Conservation (phyloP, 2,113 vertebrate species). For the Poeciliopsis turrubarensis region DNA sequence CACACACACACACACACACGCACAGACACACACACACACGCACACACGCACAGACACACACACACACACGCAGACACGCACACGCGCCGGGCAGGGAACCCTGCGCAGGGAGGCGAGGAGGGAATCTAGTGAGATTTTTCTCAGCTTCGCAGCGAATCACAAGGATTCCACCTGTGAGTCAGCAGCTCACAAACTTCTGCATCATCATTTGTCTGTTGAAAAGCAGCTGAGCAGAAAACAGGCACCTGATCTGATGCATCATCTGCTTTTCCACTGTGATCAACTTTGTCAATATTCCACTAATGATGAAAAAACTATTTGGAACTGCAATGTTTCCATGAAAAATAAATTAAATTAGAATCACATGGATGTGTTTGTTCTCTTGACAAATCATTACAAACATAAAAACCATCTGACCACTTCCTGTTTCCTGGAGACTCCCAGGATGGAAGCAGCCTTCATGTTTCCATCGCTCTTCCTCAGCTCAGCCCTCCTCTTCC, state of each 20-base stretch:
- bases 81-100: constrained; percentile 59
- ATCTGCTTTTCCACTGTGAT: no score
- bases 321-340: no score
- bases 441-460: constrained; percentile 41
- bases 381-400: no score
- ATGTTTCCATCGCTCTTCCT: constrained; percentile 21
- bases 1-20: background rate
- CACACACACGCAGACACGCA: background rate
- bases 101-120: constrained; percentile 52
- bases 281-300: no score
- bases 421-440: constrained; percentile 6
- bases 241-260: no score
- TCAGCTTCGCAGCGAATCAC: constrained; percentile 59
- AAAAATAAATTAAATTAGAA: no score
- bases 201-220: constrained; percentile 12
- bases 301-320: no score
- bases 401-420: no score
- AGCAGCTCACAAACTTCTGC: constrained; percentile 45
- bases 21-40: background rate
- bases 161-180: constrained; percentile 65
- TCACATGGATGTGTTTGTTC: no score
- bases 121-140: constrained; percentile 60
- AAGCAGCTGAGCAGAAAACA: background rate
- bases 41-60: constrained; percentile 1
- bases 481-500: constrained; percentile 39